phyloP scores from a whole-genome alignment of 92 coral and sea anemone species.

The Nematostella vectensis region DNA sequence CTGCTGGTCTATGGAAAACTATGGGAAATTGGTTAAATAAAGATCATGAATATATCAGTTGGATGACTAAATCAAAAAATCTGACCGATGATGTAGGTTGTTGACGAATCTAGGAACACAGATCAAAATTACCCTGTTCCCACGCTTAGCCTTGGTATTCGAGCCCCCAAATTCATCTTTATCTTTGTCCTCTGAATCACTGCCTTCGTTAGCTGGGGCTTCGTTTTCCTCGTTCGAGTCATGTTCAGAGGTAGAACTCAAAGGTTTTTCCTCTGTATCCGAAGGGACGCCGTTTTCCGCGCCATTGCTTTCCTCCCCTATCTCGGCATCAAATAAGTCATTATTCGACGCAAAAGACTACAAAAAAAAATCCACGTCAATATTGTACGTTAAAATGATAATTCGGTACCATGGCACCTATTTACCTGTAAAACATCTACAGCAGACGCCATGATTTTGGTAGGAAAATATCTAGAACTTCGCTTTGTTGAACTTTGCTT shows the following conservation, averaged over 20 bases:
- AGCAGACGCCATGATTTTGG: conserved; percentile 22
- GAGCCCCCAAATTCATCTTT: conserved; percentile 10
- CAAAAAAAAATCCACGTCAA: not conserved
- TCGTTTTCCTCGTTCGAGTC: conserved; percentile 8
- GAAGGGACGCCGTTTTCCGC: conserved; percentile 20
- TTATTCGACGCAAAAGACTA: conserved; percentile 25
- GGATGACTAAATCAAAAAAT: too few relatives aligned
- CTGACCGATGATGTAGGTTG: too few relatives aligned
- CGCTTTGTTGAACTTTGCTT: not conserved
- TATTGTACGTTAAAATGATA: not conserved
- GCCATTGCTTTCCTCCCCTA: conserved; percentile 47
- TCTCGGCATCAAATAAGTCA: conserved; percentile 60
- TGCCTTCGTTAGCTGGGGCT: not conserved
- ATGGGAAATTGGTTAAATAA: too few relatives aligned
- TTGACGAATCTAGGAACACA: too few relatives aligned
- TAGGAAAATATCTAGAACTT: not conserved
- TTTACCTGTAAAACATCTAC: conserved; percentile 45
- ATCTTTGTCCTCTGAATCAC: not conserved
- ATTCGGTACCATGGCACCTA: not conserved
- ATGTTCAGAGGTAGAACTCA: not conserved
- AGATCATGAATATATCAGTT: too few relatives aligned
- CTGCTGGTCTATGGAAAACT: too few relatives aligned
- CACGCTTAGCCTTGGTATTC: too few relatives aligned
- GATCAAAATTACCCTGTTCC: too few relatives aligned
- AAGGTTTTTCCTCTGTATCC: conserved; percentile 4